A percentile compares a stretch with the other conserved stretches of the same genome.
phyloP scores from a whole-genome alignment of 1,140 invertebrate species.

The Drosophila kohkoa region DNA sequence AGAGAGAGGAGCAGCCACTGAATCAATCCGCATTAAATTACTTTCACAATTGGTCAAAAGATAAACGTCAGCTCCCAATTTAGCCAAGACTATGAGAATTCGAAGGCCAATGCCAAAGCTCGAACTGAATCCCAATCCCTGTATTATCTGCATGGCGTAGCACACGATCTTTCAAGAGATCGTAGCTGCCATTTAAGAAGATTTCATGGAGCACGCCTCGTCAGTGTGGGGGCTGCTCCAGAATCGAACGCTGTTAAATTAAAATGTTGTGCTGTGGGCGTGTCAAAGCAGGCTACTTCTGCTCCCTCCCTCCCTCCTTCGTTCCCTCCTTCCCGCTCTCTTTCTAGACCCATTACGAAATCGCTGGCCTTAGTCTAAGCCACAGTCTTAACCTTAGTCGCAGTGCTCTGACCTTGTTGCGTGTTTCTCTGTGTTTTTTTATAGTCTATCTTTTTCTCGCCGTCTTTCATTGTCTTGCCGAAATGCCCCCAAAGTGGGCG shows the following conservation, averaged over 20 bases:
- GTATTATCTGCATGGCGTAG: constrained; percentile 57
- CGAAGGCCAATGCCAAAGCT: constrained; percentile 11
- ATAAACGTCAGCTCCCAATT: constrained; percentile 63
- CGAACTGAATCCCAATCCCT: constrained; percentile 4
- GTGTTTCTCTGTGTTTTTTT: constrained; percentile 18
- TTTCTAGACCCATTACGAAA: constrained; percentile 39
- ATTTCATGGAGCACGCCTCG: constrained; percentile 29
- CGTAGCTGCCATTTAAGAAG: constrained; percentile 44
- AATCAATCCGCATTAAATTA: constrained; percentile 77
- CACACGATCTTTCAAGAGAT: constrained; percentile 57
- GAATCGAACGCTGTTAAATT: constrained; percentile 56
- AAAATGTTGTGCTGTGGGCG: constrained; percentile 53
- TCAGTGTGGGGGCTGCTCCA: constrained; percentile 38
- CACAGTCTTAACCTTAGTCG: constrained; percentile 2
- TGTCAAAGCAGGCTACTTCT: constrained; percentile 13
- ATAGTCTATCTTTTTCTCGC: constrained; percentile 20
- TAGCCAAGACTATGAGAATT: constrained; percentile 45
- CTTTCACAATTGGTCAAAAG: constrained; percentile 80
- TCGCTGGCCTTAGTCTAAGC: constrained; percentile 15
- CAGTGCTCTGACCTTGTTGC: constrained; percentile 74
- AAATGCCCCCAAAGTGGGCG: constrained; percentile 42
- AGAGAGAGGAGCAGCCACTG: constrained; percentile 9
- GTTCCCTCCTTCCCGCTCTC: background rate
- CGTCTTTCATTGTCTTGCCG: constrained; percentile 45
- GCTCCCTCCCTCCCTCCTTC: background rate